phyloP scores from a whole-genome alignment of 2,113 vertebrate species.

The Proteles cristata region DNA sequence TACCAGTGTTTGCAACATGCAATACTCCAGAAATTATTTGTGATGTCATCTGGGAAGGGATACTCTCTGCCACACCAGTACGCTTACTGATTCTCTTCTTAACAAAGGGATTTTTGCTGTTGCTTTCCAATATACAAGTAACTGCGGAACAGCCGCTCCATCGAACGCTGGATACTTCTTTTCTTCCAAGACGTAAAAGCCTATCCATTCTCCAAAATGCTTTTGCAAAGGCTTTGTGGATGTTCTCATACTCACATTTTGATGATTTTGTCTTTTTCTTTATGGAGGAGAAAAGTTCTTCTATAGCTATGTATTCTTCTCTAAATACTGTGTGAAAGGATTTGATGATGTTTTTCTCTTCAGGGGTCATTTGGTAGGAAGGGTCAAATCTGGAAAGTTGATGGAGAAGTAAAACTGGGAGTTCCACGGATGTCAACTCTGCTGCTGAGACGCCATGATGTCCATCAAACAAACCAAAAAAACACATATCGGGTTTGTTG shows the following conservation, averaged over 20 bases:
- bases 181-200: conserved; percentile 82
- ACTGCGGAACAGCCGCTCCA: conserved; percentile 85
- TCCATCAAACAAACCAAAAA: conserved; percentile 84
- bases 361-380: conserved; percentile 76
- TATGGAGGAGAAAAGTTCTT: conserved; percentile 71
- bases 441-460: conserved; percentile 75
- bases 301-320: conserved; percentile 72
- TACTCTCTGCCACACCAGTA: not conserved
- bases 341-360: conserved; percentile 72
- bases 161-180: conserved; percentile 80
- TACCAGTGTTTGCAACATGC: conserved; percentile 83
- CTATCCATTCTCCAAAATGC: conserved; percentile 86
- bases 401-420: conserved; percentile 83
- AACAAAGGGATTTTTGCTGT: not conserved
- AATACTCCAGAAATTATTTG: conserved; percentile 73
- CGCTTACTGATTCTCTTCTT: rapidly evolving
- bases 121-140: conserved; percentile 82
- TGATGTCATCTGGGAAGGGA: not conserved
- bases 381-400: conserved; percentile 79
- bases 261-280: rapidly evolving
- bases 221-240: conserved; percentile 82
- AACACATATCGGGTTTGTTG: conserved; percentile 80
- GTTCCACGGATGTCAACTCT: conserved; percentile 76
- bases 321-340: conserved; percentile 81
- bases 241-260: conserved; percentile 16